Conservation (phyloP, 53 echinoderm and acorn worm species). For the Hippasteria phrygiana region DNA sequence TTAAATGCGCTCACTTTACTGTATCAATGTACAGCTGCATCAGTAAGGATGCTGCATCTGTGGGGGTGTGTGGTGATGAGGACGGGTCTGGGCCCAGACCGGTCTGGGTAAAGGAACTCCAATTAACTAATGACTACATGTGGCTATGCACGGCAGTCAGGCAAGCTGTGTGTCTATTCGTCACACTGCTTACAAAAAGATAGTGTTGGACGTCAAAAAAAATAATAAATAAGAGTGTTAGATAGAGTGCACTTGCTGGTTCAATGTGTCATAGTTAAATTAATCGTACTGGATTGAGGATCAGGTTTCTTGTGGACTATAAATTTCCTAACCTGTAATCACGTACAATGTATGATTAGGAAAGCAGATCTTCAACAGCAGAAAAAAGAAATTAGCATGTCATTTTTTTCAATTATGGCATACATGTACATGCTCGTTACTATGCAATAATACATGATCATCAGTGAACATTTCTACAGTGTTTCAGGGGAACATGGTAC, state of each 20-base stretch:
- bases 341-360: too few species aligned
- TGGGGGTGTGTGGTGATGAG: conserved; percentile 37
- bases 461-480: too few species aligned
- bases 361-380: too few species aligned
- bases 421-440: too few species aligned
- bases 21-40: neutral
- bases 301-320: conserved; percentile 27
- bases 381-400: too few species aligned
- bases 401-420: too few species aligned
- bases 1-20: conserved; percentile 34
- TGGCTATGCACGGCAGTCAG: too few species aligned
- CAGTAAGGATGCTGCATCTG: neutral
- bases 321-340: too few species aligned
- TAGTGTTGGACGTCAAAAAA: neutral
- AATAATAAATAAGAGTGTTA: too few species aligned
- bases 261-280: conserved; percentile 28
- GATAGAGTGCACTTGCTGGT: neutral
- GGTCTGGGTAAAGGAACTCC: neutral
- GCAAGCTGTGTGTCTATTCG: neutral
- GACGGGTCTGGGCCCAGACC: conserved; percentile 1
- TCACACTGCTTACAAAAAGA: neutral
- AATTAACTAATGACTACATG: conserved; percentile 58
- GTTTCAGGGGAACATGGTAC: too few species aligned
- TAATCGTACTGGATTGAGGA: conserved; percentile 22
- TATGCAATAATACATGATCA: too few species aligned